These are phyloP conservation scores for Mastigias papua DNA, from an alignment of 30 jellyfish, hydroid and myxozoan genomes.

Conservation along the genomic window DNA sequence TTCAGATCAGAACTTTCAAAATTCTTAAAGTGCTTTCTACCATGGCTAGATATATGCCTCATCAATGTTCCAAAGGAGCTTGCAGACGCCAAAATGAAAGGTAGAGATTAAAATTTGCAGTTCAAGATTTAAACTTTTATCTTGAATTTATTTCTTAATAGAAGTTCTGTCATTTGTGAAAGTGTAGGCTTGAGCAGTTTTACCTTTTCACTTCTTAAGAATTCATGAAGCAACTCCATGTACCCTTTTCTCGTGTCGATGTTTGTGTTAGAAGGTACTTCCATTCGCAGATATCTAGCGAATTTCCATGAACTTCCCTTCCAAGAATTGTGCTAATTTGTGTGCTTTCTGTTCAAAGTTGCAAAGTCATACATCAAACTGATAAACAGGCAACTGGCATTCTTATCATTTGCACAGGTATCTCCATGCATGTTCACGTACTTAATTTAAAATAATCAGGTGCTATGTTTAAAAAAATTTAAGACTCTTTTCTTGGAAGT, in stretches of 20 bases:
- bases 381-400: constrained; percentile 56
- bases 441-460: no score
- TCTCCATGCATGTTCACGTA: neutral
- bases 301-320: no score
- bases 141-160: neutral
- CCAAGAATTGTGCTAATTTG: neutral
- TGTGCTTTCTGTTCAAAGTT: constrained; percentile 14
- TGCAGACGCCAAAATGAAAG: constrained; percentile 55
- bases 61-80: constrained; percentile 62
- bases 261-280: no score
- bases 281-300: no score
- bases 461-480: no score
- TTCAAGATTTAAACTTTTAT: no score
- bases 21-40: constrained; percentile 54
- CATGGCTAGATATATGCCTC: constrained; percentile 81
- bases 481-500: no score
- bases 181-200: no score
- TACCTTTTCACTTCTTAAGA: no score
- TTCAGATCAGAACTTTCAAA: constrained; percentile 31
- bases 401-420: constrained; percentile 65
- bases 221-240: no score
- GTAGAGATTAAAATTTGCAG: neutral
- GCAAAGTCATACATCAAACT: constrained; percentile 54
- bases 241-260: no score
- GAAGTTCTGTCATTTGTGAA: no score